Evolutionary conservation across 2,888 invertebrate species (phyloP), one percentile per base, ranked within the genome.

Genomic region (Tetropium fuscum): DNA sequence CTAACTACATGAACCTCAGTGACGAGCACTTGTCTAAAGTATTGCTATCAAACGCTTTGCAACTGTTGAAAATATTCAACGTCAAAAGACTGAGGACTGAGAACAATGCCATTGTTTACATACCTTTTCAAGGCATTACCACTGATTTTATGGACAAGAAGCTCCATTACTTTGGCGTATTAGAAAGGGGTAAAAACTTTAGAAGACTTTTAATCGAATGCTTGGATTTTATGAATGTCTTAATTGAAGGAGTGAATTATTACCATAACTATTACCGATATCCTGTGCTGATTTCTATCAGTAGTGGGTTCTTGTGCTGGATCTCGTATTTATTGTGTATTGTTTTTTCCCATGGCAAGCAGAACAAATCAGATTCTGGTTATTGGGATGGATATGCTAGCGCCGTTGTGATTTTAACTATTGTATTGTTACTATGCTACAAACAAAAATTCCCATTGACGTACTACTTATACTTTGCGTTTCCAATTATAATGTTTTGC

Each of bases 21-120:
- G 74, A 86, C 15, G 71, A 82, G 58, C 86, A 89, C 73, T 85
- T 86, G 74, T 89, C 91, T 0, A 83, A 87, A 74, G 90, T 91
- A 49, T 80, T 91, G 11, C 84, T 91, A 66, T 87, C 89, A 60
- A 96, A 97, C 78, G 87, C 91, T 3, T 83, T 87, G 58, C 96
- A 97, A 81, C 83, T 97, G 51, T 80, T 89, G 27, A 86, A 88
- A 48, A 94, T 95, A 77, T 91, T 88, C 67, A 83, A 85, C 66
- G 85, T 83, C 56, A 91, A 91, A 78, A 85, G 88, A 78, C 77
- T 83, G 45, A 81, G 88, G 66, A 87, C 88, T 54, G 86, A 88
- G 76, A 81, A 82, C 20, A 84, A 85, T 74, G 63, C 71, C 5
- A 44, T 74, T 7, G 32, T 72, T 51, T 71, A 66, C 58, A 36